A percentile compares a stretch with the other conserved stretches of the same genome.
Conservation (phyloP, 2,113 vertebrate species). For the Cyrtonyx montezumae region DNA sequence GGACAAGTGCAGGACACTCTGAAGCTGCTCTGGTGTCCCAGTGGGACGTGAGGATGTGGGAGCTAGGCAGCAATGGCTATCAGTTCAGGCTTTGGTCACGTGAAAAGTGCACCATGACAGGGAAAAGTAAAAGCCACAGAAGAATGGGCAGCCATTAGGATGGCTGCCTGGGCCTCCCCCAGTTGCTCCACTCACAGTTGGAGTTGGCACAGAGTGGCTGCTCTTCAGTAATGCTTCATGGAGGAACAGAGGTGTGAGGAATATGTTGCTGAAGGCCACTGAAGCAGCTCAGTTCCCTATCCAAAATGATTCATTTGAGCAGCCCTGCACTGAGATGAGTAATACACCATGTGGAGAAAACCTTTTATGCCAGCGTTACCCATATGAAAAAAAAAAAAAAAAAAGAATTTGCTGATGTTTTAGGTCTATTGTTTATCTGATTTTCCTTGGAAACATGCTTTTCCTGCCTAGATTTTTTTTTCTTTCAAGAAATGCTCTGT, state of each 20-base stretch:
- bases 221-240: neutral
- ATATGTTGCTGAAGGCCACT: neutral
- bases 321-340: neutral
- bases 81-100: accelerated
- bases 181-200: accelerated
- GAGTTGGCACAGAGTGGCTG: neutral
- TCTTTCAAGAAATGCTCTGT: neutral
- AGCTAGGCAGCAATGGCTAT: neutral
- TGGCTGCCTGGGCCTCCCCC: neutral
- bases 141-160: neutral
- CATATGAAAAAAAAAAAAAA: neutral
- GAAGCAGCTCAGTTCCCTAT: neutral
- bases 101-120: accelerated
- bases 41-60: neutral
- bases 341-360: neutral
- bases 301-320: neutral
- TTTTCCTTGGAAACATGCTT: neutral
- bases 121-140: neutral
- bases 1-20: neutral
- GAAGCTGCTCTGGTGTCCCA: neutral
- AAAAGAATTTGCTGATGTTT: neutral
- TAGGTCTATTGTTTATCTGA: neutral
- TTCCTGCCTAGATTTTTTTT: neutral
- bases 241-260: neutral
- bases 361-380: neutral